phyloP scores from a whole-genome alignment of 2,113 vertebrate genomes.

The Sterna hirundo region DNA sequence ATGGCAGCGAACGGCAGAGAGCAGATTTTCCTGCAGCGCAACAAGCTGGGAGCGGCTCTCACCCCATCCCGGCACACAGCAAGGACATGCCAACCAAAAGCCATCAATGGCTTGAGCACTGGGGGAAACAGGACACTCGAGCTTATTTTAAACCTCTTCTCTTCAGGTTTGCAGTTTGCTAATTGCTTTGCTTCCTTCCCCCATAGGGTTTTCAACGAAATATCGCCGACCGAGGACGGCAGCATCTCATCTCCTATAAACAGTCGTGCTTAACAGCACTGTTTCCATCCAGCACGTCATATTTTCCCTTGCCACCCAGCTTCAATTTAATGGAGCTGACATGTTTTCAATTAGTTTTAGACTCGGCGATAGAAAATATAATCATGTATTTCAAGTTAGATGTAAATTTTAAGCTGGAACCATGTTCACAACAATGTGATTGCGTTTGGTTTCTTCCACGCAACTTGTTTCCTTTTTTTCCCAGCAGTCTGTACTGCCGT shows the following conservation, averaged over 20 bases:
- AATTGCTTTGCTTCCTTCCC: not conserved
- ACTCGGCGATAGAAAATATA: not conserved
- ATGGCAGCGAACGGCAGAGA: rapidly evolving
- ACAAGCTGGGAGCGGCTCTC: not conserved
- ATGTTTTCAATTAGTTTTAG: not conserved
- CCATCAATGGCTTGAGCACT: not conserved
- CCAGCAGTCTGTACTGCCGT: not conserved
- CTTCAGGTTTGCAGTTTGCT: not conserved
- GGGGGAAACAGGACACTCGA: not conserved
- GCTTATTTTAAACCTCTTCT: not conserved
- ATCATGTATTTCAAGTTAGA: not conserved
- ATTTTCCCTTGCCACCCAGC: not conserved
- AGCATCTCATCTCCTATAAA: not conserved
- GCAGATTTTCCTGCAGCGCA: not conserved
- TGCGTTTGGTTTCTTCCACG: not conserved
- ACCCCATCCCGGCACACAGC: not conserved
- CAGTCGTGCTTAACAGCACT: not conserved
- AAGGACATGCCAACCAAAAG: not conserved
- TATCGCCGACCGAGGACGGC: rapidly evolving
- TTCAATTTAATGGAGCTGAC: not conserved
- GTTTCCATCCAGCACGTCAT: not conserved
- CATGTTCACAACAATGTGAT: not conserved
- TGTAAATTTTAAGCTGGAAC: not conserved
- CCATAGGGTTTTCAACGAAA: not conserved
- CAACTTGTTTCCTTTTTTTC: not conserved